These are phyloP conservation scores for Laupala kohalensis DNA, from an alignment of 1,140 invertebrate species.

Conservation along the genomic window DNA sequence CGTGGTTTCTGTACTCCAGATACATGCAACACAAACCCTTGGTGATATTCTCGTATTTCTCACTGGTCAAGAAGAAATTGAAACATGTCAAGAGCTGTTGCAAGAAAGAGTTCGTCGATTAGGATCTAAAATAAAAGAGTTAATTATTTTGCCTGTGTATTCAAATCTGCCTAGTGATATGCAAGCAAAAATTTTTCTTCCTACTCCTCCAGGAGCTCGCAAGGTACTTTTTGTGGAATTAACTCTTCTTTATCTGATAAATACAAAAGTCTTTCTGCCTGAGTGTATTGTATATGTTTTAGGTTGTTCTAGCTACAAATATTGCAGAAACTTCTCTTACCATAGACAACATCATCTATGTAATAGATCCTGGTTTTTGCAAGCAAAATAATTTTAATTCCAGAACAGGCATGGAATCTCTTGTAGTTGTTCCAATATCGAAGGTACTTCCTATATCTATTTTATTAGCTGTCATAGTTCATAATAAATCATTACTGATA, in stretches of 20 bases:
- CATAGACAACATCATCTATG: constrained; percentile 98
- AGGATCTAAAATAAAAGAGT: constrained; percentile 84
- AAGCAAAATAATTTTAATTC: constrained; percentile 99
- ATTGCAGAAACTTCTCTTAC: constrained; percentile 99
- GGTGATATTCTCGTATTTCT: constrained; percentile 96
- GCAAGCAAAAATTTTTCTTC: constrained; percentile 96
- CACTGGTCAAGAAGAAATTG: constrained; percentile 86
- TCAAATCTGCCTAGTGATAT: constrained; percentile 97
- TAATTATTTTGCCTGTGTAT: constrained; percentile 93
- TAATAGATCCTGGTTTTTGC: constrained; percentile 97
- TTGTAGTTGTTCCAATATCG: constrained; percentile 95
- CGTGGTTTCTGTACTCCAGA: constrained; percentile 92
- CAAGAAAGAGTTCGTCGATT: constrained; percentile 78
- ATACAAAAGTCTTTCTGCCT: no score
- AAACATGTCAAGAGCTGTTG: constrained; percentile 87
- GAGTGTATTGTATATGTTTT: constrained; percentile 16
- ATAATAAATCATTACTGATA: no score
- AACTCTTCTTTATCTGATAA: neutral
- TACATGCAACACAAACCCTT: constrained; percentile 88
- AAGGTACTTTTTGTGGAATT: constrained; percentile 42
- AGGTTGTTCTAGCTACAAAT: constrained; percentile 92
- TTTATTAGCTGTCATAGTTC: no score
- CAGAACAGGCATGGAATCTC: constrained; percentile 92
- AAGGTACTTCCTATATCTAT: constrained; percentile 41
- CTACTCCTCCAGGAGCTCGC: constrained; percentile 84